Base-by-base conservation (phyloP, 2,797 vertebrate genomes). In the Sebastes itinus region DNA sequence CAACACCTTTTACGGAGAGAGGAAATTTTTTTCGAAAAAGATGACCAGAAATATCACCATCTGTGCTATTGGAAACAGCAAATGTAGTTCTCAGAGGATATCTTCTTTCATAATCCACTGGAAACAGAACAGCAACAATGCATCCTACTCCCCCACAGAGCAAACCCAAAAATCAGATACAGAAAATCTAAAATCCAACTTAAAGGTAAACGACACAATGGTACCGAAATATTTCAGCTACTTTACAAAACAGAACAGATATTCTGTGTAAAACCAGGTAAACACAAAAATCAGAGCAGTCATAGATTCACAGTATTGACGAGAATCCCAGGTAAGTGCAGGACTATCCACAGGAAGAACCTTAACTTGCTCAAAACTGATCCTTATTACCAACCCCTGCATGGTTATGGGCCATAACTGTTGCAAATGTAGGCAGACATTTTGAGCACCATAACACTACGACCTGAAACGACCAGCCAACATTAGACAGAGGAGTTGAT, bases 41-140 rank as follows among this genome's bases (percentile, higher is more conserved):
- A 56, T 28, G 38, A 35, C 11, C 22, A 56, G 9, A 78, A 71
- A 75, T 78, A 30, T 63, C 22, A 49, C 58, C 28, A 71, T 60
- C 11, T 74, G 23, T 66, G 20, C 59, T 30, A 14, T 28, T 61
- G 11, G 14, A 80, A 69, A 64, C 9, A 35, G 35, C 14, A 52
- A 28, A 28, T n/a, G 18, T 65, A n/a, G 20, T 13, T 75, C 42
- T 83, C 46, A 67, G 22, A 30, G 22, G 32, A 66, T 12, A 22
- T 64, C 49, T 72, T 42, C 58, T 82, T 78, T 64, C 20, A n/a
- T 70, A 65, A 59, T 46, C 7, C 32, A 61, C 61, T 65, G 23
- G 13, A 75, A 61, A 65, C 25, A 25, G 11, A 22, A 61, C 20
- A 25, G 20, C 5, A 59, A 55, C 7, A 46, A 65, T 30, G 2